These are phyloP conservation scores for Pungitius pungitius DNA, from an alignment of 2,113 vertebrate species.

Conservation along the genomic window DNA sequence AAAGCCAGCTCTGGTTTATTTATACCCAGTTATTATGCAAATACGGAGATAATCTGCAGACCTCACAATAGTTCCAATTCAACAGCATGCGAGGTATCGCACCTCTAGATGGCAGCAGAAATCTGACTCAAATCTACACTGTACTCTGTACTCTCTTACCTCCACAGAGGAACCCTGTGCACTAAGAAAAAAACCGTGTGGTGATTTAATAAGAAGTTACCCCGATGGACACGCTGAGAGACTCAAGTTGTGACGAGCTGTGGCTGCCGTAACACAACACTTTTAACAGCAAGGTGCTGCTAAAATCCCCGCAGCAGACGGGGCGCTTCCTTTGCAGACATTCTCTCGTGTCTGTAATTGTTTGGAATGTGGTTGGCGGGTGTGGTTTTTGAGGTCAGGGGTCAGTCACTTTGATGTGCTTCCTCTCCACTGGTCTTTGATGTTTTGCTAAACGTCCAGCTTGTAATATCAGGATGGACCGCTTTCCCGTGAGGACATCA, in stretches of 20 bases:
- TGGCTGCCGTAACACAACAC: constrained; percentile 22
- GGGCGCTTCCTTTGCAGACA: constrained; percentile 57
- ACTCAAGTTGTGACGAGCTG: neutral
- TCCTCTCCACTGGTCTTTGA: constrained; percentile 63
- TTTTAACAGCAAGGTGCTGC: constrained; percentile 40
- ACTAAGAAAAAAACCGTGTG: too few species aligned
- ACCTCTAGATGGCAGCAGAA: constrained; percentile 65
- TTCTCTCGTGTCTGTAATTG: constrained; percentile 68
- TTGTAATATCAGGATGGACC: constrained; percentile 27
- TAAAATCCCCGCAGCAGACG: constrained; percentile 34
- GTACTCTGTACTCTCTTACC: too few species aligned
- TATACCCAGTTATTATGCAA: neutral
- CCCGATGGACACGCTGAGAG: constrained; percentile 7
- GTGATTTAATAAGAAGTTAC: constrained; percentile 27
- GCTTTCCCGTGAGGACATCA: constrained; percentile 9
- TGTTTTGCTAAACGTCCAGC: constrained; percentile 27
- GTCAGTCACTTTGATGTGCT: constrained; percentile 73
- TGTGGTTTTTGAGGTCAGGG: constrained; percentile 67
- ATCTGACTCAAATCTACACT: too few species aligned
- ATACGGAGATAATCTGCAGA: neutral
- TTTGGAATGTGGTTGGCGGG: constrained; percentile 71
- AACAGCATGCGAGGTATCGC: neutral
- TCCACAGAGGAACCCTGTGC: too few species aligned
- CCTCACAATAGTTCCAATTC: neutral
- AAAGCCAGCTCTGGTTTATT: neutral